A percentile compares a stretch with the other conserved stretches of the same genome.
Evolutionary conservation across 1,140 invertebrate genomes (phyloP).

Genomic region (Pseudomyrmex pallidus): DNA sequence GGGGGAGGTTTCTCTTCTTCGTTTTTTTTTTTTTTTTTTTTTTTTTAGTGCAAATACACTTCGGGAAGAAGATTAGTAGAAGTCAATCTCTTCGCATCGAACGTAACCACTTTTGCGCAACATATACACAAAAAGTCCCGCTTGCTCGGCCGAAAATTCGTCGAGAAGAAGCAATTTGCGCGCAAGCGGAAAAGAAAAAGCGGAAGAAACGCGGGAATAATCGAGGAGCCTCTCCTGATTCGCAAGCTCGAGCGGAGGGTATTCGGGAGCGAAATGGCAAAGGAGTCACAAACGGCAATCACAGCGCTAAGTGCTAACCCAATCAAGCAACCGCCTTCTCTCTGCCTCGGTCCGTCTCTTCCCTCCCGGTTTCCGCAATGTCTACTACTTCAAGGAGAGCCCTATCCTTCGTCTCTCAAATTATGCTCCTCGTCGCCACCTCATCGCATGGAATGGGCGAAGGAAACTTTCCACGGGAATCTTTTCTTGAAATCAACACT

Average conservation of each 20-base stretch:
- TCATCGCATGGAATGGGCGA: background rate
- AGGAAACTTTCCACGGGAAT: background rate
- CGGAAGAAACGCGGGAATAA: constrained; percentile 27
- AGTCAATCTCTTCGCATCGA: background rate
- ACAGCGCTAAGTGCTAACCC: constrained; percentile 78
- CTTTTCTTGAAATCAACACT: background rate
- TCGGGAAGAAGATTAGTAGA: background rate
- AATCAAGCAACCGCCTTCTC: constrained; percentile 66
- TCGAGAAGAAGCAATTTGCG: background rate
- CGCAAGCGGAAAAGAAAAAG: background rate
- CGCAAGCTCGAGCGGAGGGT: constrained; percentile 58
- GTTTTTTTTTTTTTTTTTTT: background rate
- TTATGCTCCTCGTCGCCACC: constrained; percentile 47
- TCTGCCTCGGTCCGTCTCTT: constrained; percentile 5
- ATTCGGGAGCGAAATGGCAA: constrained; percentile 67
- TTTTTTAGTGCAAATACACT: background rate
- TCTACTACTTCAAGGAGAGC: constrained; percentile 16
- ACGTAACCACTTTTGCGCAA: background rate
- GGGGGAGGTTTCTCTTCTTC: background rate
- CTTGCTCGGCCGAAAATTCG: constrained; percentile 1
- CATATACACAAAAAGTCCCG: background rate
- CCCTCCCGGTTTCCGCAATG: constrained; percentile 18
- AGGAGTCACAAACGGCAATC: constrained; percentile 80
- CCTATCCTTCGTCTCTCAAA: constrained; percentile 38
- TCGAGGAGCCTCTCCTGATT: constrained; percentile 27